Percentiles rank a stretch among this genome's conserved stretches.
Conservation (phyloP, 2,888 invertebrate genomes). For the Xylophagus ater region DNA sequence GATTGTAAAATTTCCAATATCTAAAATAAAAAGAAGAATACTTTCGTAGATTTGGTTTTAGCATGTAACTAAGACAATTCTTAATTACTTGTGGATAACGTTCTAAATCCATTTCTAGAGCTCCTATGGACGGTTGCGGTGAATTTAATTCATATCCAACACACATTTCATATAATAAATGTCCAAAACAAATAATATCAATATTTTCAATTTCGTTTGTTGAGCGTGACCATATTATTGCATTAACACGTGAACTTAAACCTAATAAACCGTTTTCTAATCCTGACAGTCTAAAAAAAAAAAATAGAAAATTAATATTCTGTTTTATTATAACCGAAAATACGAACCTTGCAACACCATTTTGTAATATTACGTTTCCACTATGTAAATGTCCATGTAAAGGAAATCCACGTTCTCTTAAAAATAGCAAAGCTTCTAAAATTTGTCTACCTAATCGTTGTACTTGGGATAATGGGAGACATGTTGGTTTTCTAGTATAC, state of each 20-base stretch:
- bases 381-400: conserved; percentile 78
- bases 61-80: not conserved
- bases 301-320: not conserved
- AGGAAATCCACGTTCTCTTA: conserved; percentile 79
- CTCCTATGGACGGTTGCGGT: conserved; percentile 60
- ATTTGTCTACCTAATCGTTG: conserved; percentile 81
- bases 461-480: conserved; percentile 66
- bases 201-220: conserved; percentile 43
- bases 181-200: conserved; percentile 65
- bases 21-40: conserved; percentile 35
- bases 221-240: conserved; percentile 42
- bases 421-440: conserved; percentile 72
- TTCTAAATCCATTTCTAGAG: conserved; percentile 57
- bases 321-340: not conserved
- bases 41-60: not conserved
- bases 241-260: conserved; percentile 47
- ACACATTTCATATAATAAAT: conserved; percentile 85
- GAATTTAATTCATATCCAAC: conserved; percentile 70
- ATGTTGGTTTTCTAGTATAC: conserved; percentile 56
- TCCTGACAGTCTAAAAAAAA: conserved; percentile 55
- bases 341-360: conserved; percentile 73
- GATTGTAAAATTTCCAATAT: conserved; percentile 66
- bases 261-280: conserved; percentile 78
- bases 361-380: conserved; percentile 84
- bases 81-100: conserved; percentile 57